Conservation (phyloP, 1,140 invertebrate genomes). For the Papilio xuthus region DNA sequence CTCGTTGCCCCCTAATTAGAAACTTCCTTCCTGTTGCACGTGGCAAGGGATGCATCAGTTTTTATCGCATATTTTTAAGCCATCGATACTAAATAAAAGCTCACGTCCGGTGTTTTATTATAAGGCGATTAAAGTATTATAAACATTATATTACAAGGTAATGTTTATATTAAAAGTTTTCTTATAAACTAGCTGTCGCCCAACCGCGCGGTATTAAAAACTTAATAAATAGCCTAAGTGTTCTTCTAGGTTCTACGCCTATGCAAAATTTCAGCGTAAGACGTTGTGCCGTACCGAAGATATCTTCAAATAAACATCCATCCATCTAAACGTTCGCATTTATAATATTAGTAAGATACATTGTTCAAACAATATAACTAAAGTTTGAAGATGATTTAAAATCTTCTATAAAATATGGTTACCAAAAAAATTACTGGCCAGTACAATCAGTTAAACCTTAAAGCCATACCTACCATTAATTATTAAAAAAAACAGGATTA, state of each 20-base stretch:
- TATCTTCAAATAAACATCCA: too few relatives aligned
- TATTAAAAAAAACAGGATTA: too few relatives aligned
- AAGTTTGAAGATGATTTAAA: neutral
- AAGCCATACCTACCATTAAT: neutral
- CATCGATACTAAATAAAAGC: neutral
- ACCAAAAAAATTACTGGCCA: neutral
- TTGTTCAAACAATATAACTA: too few relatives aligned
- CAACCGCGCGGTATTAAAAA: too few relatives aligned
- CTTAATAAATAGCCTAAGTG: too few relatives aligned
- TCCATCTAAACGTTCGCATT: too few relatives aligned
- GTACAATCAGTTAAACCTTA: neutral
- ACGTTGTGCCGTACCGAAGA: too few relatives aligned
- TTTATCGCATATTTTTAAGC: too few relatives aligned
- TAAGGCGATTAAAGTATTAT: neutral
- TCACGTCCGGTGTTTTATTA: constrained; percentile 21
- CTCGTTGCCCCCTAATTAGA: constrained; percentile 38
- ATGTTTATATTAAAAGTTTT: neutral
- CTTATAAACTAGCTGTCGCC: too few relatives aligned
- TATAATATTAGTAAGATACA: too few relatives aligned
- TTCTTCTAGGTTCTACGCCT: too few relatives aligned
- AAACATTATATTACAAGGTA: neutral
- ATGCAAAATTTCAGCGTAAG: too few relatives aligned
- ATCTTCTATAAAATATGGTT: neutral
- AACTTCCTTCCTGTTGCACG: constrained; percentile 52
- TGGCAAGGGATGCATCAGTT: constrained; percentile 42